Percentiles rank a stretch among this genome's conserved stretches.
These are phyloP conservation scores for Hyla sarda DNA, from an alignment of 2,113 vertebrate species.

Conservation along the genomic window DNA sequence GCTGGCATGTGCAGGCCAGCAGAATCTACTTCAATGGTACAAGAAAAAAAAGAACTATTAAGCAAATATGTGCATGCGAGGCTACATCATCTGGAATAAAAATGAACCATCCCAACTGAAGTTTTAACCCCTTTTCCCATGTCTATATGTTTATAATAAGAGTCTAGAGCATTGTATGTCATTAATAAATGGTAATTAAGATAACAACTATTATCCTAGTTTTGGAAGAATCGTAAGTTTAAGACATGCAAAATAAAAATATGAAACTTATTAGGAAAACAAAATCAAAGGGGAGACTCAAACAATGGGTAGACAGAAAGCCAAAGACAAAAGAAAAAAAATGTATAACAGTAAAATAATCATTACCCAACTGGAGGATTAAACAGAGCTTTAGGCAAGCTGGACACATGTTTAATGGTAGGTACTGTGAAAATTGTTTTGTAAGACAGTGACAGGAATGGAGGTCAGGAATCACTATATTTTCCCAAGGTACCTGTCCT, in stretches of 20 bases:
- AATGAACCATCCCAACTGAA: not conserved
- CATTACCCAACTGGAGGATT: not conserved
- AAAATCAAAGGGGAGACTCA: not conserved
- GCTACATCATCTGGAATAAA: conserved; percentile 28
- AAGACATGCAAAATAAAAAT: too few species aligned
- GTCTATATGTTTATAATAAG: not conserved
- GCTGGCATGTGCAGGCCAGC: conserved; percentile 47
- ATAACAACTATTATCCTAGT: not conserved
- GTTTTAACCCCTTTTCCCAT: not conserved
- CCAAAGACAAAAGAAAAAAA: not conserved
- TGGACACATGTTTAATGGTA: too few species aligned
- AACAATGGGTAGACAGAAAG: not conserved
- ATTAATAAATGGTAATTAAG: not conserved
- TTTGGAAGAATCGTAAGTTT: not conserved
- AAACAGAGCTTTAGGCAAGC: not conserved
- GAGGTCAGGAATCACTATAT: too few species aligned
- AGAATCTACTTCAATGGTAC: conserved; percentile 32
- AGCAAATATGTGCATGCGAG: conserved; percentile 38
- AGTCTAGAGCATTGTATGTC: not conserved
- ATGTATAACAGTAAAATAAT: not conserved
- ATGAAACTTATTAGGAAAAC: not conserved
- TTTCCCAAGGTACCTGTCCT: too few species aligned
- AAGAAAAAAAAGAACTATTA: conserved; percentile 13
- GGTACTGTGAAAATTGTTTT: too few species aligned
- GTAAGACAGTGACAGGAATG: too few species aligned